A percentile compares a stretch with the other conserved stretches of the same genome.
Conservation (phyloP, 2,113 vertebrate genomes). For the Ailuropoda melanoleuca region DNA sequence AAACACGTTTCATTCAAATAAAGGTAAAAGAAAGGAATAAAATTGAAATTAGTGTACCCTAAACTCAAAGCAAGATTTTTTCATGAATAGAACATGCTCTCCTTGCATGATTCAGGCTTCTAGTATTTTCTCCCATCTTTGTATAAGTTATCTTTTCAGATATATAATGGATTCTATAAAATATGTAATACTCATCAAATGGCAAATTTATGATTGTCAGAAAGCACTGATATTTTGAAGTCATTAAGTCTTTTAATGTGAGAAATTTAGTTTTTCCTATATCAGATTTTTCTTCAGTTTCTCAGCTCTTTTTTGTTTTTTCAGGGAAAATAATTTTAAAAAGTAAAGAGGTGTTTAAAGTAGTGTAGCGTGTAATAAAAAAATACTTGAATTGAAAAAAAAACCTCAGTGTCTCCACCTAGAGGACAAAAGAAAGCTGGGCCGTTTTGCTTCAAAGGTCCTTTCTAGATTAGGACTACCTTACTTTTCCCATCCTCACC, state of each 20-base stretch:
- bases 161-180: not conserved
- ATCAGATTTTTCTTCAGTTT: not conserved
- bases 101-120: not conserved
- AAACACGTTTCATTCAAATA: not conserved
- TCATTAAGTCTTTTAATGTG: not conserved
- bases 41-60: not conserved
- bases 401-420: not conserved
- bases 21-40: not conserved
- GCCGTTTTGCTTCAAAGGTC: not conserved
- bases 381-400: not conserved
- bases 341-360: not conserved
- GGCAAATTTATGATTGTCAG: not conserved
- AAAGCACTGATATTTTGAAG: not conserved
- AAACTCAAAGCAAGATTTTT: slow-evolving; percentile 9
- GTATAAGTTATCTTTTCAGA: not conserved
- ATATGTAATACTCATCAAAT: not conserved
- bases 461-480: no score
- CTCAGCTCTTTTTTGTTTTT: not conserved
- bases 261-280: not conserved
- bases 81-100: not conserved
- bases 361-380: not conserved
- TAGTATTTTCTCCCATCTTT: not conserved
- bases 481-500: not conserved
- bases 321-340: not conserved
- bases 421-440: not conserved